phyloP scores from a whole-genome alignment of 2,797 vertebrate species.

The Lepilemur ruficaudatus region DNA sequence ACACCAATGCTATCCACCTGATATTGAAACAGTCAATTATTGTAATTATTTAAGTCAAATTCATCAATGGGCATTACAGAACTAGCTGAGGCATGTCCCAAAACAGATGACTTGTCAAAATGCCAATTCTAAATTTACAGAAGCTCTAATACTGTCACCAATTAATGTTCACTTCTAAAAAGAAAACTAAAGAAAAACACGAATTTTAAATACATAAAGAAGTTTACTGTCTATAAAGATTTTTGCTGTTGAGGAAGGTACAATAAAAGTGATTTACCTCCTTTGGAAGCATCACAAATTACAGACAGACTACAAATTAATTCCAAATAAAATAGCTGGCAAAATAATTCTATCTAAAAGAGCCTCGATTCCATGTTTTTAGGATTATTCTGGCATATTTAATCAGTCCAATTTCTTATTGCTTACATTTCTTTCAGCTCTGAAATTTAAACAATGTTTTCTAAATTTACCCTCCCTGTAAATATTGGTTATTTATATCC shows the following conservation, averaged over 20 bases:
- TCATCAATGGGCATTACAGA: not conserved
- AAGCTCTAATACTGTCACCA: not conserved
- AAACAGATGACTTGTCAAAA: not conserved
- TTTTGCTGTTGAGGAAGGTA: not conserved
- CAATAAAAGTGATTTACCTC: not conserved
- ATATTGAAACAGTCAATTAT: not conserved
- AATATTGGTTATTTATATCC: constrained; percentile 13
- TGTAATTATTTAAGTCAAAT: not conserved
- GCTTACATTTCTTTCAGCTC: not conserved
- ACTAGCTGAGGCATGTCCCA: not conserved
- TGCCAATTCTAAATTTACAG: not conserved
- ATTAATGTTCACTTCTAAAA: not conserved
- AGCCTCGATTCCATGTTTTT: not conserved
- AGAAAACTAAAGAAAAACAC: not conserved
- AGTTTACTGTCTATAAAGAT: not conserved
- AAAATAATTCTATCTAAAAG: constrained; percentile 30
- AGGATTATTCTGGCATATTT: constrained; percentile 35
- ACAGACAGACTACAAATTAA: constrained; percentile 2
- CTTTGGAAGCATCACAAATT: constrained; percentile 1
- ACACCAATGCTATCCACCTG: not conserved
- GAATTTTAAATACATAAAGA: not conserved
- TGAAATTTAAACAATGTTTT: constrained; percentile 41
- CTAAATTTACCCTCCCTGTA: constrained; percentile 4
- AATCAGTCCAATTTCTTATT: not conserved
- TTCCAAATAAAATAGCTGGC: constrained; percentile 28